Evolutionary conservation across 2,888 invertebrate species (phyloP).

Genomic region (Cremastinae sp.): DNA sequence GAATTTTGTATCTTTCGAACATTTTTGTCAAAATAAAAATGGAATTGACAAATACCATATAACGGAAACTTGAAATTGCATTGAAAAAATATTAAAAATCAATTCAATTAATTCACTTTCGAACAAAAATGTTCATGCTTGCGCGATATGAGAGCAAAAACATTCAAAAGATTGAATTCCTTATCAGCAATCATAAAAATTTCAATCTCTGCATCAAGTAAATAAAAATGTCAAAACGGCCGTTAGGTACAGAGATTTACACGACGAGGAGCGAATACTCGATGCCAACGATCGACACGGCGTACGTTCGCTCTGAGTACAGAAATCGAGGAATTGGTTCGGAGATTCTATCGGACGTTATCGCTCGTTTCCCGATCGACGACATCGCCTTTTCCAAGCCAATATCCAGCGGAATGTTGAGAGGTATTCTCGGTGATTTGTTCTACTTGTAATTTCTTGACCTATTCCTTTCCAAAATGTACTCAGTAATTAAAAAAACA

Average conservation of each 20-base stretch:
- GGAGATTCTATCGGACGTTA: constrained; percentile 73
- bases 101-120: no score
- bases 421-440: no score
- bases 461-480: no score
- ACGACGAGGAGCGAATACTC: constrained; percentile 70
- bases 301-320: constrained; percentile 74
- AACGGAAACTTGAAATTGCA: no score
- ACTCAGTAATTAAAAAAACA: background rate
- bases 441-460: no score
- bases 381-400: constrained; percentile 78
- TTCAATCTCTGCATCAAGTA: background rate
- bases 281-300: constrained; percentile 78
- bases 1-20: no score
- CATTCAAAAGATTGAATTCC: background rate
- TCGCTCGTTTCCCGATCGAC: constrained; percentile 68
- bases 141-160: no score
- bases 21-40: no score
- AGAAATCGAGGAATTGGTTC: constrained; percentile 75
- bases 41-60: no score
- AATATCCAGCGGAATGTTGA: constrained; percentile 76
- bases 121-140: no score
- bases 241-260: constrained; percentile 71
- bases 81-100: no score
- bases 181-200: constrained; percentile 3
- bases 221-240: constrained; percentile 2